A percentile compares a stretch with the other conserved stretches of the same genome.
Evolutionary conservation across 2,888 invertebrate genomes (phyloP).

Genomic region (Tetranychus piercei): DNA sequence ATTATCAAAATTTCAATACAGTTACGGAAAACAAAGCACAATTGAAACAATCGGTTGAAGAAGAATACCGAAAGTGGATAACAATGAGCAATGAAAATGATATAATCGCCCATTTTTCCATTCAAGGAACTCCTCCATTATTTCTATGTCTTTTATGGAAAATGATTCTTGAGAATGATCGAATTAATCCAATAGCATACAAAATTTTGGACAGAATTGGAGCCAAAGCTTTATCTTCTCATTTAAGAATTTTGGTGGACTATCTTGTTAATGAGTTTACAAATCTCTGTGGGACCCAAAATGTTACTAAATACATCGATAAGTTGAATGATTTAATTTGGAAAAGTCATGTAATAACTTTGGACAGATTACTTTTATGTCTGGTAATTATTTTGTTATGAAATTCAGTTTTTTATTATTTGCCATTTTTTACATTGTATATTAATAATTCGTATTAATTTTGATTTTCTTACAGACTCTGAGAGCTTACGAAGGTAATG

Average conservation of each 20-base stretch:
- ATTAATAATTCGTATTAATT: conserved; percentile 9
- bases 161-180: conserved; percentile 80
- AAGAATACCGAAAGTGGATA: conserved; percentile 85
- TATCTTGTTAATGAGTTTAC: conserved; percentile 81
- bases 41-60: conserved; percentile 48
- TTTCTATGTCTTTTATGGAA: conserved; percentile 87
- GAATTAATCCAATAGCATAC: conserved; percentile 82
- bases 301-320: conserved; percentile 81
- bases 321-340: conserved; percentile 90
- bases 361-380: conserved; percentile 76
- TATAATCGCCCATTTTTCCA: conserved; percentile 82
- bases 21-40: conserved; percentile 56
- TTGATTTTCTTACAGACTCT: conserved; percentile 23
- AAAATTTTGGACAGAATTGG: conserved; percentile 84
- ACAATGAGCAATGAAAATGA: conserved; percentile 86
- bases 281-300: conserved; percentile 55
- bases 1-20: conserved; percentile 56
- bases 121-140: conserved; percentile 70
- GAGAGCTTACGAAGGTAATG: conserved; percentile 74
- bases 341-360: conserved; percentile 89
- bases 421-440: conserved; percentile 59
- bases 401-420: conserved; percentile 36
- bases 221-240: conserved; percentile 70
- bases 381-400: conserved; percentile 34
- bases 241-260: conserved; percentile 81